Evolutionary conservation across 2,113 vertebrate species (phyloP).

Genomic region (Sinocyclocheilus grahami): DNA sequence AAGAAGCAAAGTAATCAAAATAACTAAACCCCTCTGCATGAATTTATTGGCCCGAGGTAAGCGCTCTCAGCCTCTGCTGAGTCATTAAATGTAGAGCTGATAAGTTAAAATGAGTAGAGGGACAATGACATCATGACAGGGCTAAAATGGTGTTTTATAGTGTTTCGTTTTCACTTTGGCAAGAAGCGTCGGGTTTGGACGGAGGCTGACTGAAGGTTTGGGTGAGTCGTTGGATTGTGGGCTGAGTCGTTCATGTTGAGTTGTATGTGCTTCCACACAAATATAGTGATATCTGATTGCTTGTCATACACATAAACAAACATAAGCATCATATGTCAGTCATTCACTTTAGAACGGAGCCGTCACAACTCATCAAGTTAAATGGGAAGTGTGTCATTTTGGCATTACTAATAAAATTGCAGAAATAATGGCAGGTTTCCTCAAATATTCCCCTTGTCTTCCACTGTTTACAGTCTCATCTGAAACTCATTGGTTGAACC

Average conservation of each 20-base stretch:
- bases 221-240: neutral
- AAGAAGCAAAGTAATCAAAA: constrained; percentile 50
- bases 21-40: constrained; percentile 50
- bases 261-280: neutral
- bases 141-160: constrained; percentile 54
- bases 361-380: neutral
- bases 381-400: neutral
- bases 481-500: neutral
- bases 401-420: neutral
- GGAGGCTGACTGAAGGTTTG: constrained; percentile 1
- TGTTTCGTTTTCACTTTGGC: constrained; percentile 15
- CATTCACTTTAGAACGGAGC: neutral
- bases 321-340: neutral
- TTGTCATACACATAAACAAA: neutral
- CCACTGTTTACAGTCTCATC: neutral
- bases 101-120: constrained; percentile 63
- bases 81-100: constrained; percentile 60
- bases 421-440: too few relatives aligned
- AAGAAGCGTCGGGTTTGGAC: neutral
- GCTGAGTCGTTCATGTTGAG: neutral
- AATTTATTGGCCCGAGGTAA: constrained; percentile 57
- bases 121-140: constrained; percentile 62
- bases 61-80: constrained; percentile 49
- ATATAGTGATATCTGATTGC: neutral
- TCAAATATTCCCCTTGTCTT: too few relatives aligned